Conservation (phyloP, 2,888 invertebrate species). For the Phengaris arion region DNA sequence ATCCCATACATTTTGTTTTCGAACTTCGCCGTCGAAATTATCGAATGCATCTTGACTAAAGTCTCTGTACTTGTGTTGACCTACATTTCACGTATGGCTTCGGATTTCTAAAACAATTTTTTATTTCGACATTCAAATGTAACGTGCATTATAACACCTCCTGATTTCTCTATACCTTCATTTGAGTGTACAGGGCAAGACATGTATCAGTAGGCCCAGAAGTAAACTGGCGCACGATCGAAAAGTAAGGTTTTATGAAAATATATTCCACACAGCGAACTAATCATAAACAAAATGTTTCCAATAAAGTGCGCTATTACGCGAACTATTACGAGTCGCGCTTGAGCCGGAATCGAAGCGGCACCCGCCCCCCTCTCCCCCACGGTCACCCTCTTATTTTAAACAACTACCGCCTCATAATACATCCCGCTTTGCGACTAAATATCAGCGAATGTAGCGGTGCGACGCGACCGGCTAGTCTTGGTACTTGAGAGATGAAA, state of each 20-base stretch:
- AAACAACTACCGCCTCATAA: conserved; percentile 79
- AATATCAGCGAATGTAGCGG: conserved; percentile 78
- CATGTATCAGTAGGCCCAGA: neutral
- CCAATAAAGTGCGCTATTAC: conserved; percentile 21
- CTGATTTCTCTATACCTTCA: neutral
- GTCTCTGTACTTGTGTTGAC: neutral
- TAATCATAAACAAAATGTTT: conserved; percentile 21
- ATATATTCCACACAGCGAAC: neutral
- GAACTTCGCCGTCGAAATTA: too few relatives aligned
- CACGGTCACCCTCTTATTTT: conserved; percentile 70
- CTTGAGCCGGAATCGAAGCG: conserved; percentile 55
- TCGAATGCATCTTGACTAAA: too few relatives aligned
- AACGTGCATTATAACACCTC: neutral
- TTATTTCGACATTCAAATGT: neutral
- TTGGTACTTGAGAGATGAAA: conserved; percentile 52
- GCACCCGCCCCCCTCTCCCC: conserved; percentile 40
- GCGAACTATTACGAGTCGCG: conserved; percentile 26
- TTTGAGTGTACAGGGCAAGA: neutral
- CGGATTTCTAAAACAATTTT: neutral
- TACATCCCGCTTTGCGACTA: conserved; percentile 80
- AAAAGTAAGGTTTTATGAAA: conserved; percentile 23
- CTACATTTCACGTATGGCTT: conserved; percentile 7
- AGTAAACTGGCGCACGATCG: neutral
- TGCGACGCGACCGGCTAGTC: conserved; percentile 45
- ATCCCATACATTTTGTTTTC: too few relatives aligned